Percentiles rank a stretch among this genome's conserved stretches.
Evolutionary conservation across 2,888 invertebrate species (phyloP).

Genomic region (Rhorus exstirpatorius): DNA sequence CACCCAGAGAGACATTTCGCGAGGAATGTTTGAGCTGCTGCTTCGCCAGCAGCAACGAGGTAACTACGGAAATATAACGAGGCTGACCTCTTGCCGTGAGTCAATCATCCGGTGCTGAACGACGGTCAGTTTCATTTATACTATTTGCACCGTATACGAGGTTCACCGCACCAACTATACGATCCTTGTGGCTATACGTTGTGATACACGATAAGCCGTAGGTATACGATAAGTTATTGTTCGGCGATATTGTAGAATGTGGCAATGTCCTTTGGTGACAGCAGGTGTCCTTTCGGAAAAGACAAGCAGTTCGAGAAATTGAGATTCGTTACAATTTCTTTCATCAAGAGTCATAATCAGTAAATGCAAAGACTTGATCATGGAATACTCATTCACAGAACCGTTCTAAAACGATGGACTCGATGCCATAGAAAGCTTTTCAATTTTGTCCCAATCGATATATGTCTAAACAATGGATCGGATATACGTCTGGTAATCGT

Average conservation of each 20-base stretch:
- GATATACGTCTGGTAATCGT: too few species aligned
- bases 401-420: background rate
- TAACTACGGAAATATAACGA: slow-evolving; percentile 54
- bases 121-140: slow-evolving; percentile 44
- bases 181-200: slow-evolving; percentile 10
- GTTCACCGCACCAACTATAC: slow-evolving; percentile 6
- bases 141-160: slow-evolving; percentile 3
- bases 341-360: too few species aligned
- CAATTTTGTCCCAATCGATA: background rate
- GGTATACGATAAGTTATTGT: background rate
- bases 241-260: background rate
- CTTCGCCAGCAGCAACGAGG: slow-evolving; percentile 40
- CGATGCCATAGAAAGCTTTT: background rate
- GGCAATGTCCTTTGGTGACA: background rate
- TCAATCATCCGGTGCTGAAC: slow-evolving; percentile 52
- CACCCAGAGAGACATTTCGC: slow-evolving; percentile 53
- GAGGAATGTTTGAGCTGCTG: slow-evolving; percentile 41
- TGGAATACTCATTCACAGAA: too few species aligned
- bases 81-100: slow-evolving; percentile 56
- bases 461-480: too few species aligned
- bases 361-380: too few species aligned
- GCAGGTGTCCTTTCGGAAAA: background rate
- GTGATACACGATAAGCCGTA: background rate
- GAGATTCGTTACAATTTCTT: background rate
- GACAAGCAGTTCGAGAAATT: background rate